Base-by-base conservation (phyloP, 2,888 invertebrate genomes). In the Cephus pulcher region DNA sequence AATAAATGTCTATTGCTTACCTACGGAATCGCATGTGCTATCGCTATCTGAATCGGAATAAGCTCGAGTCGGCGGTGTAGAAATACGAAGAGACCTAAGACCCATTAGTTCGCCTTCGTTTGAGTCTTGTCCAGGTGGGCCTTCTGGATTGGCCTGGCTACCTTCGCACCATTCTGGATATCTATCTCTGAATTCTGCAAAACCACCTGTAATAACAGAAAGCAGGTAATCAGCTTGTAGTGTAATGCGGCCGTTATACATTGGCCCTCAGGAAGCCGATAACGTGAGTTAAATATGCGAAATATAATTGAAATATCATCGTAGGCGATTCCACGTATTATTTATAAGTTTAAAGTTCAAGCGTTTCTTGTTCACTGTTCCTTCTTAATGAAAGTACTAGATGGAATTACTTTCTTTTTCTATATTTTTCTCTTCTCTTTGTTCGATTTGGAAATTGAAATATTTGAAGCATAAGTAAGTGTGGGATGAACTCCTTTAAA, bases 101-200 rank as follows among this genome's bases (percentile, higher is more conserved):
- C 95, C 95, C 93, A 95, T 94, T 83, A 95, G 91, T 86, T 95
- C 94, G 85, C 94, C 93, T 76, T 93, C 92, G 82, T 93, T 93
- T 78, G 89, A 86, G 78, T 90, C 90, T 78, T 87, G 89, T 78
- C 88, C 89, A 15, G 88, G 81, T 74, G 88, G 84, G 73, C 90
- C 89, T 80, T 90, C 91, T 3, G 86, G 82, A 81, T 83, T 87
- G 12, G 95, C 95, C 81, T 95, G 94, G 83, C 95, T 95, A 76
- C 96, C 95, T 90, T 97, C 97, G 92, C 97, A 97, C 96, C 97
- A 97, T 92, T 98, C 98, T 69, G 98, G 98, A 92, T 96, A 98
- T 82, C 95, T 94, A 86, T 95, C 95, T 85, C 95, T 95, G 93
- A 98, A 98, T 90, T 95, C 95, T 82, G 94, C 93, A 90, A 97